Evolutionary conservation across 2,888 invertebrate species (phyloP), one percentile per base, ranked within the genome.

Genomic region (Lasioglossum leucozonium): DNA sequence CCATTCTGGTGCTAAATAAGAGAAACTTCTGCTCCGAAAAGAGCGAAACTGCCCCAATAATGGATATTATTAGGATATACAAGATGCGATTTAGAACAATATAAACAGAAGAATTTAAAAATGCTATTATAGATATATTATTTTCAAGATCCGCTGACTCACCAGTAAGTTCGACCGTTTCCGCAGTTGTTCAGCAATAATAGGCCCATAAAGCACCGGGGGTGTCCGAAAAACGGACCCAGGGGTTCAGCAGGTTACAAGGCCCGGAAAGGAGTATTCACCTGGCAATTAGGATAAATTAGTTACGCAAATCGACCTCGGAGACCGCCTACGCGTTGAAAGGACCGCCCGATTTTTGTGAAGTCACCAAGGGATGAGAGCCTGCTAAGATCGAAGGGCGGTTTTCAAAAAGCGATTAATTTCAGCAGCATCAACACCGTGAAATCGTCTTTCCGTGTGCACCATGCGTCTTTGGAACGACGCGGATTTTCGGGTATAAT

Each of bases 401-500:
- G 84, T 84, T 86, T 84, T 84, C 73, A 83, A 71, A 71, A 84
- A 88, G 73, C 87, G 88, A 90, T 90, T 89, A 89, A 89, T 87
- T 80, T 81, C 62, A 74, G 42, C 62, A 74, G 42, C 81, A 82
- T 82, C 85, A 37, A 71, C 78, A 74, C 87, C 91, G 91, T 91
- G 92, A 91, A 91, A 91, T 91, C 85, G 88, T 40, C 5, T 4
- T n/a, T n/a, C n/a, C n/a, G n/a, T 44, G 42, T 8, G 26, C 26
- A 34, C 58, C n/a, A 18, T 6, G 58, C 76, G 72, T 51, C 69
- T 69, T 78, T 72, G 58, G 44, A 72, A 79, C 82, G 55, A 74
- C 73, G 79, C 71, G 82, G 81, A 87, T 87, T 88, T 87, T 88
- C 86, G 84, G 86, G 87, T 51, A 89, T 91, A 91, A 92, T 92